A percentile compares a stretch with the other conserved stretches of the same genome.
These are phyloP conservation scores for Lucilia cuprina DNA, from an alignment of 1,140 invertebrate species.

Conservation along the genomic window DNA sequence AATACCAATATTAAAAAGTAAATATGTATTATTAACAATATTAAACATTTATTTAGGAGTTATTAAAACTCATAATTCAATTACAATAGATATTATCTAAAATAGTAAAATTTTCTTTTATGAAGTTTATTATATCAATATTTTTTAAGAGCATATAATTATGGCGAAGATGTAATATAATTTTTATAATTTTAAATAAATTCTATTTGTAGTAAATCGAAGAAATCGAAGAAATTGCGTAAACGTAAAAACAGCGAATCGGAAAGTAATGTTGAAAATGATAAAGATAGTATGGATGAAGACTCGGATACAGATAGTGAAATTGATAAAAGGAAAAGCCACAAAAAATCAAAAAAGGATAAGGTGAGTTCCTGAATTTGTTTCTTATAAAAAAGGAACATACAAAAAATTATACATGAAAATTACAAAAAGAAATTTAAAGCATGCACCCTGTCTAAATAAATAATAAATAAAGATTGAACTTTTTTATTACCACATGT, in stretches of 20 bases:
- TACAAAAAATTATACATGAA: background rate
- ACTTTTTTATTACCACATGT: background rate
- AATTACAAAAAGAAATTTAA: background rate
- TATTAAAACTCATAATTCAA: too few relatives aligned
- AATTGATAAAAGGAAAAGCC: slow-evolving; percentile 51
- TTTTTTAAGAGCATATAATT: background rate
- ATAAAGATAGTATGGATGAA: background rate
- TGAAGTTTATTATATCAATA: background rate
- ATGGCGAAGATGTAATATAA: background rate
- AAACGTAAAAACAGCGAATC: slow-evolving; percentile 59
- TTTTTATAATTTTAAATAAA: background rate
- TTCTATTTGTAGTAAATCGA: slow-evolving; percentile 62
- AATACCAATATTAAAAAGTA: too few relatives aligned
- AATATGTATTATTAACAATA: too few relatives aligned
- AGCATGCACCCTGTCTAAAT: slow-evolving; percentile 19
- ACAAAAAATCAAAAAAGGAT: slow-evolving; percentile 66
- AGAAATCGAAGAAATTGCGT: slow-evolving; percentile 66
- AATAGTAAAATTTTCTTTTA: background rate
- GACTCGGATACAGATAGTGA: slow-evolving; percentile 64
- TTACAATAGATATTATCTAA: too few relatives aligned
- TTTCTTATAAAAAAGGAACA: background rate
- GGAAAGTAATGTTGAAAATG: slow-evolving; percentile 57
- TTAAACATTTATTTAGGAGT: too few relatives aligned
- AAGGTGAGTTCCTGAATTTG: slow-evolving; percentile 63
- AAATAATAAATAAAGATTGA: background rate